phyloP scores from a whole-genome alignment of 2,797 vertebrate genomes.

The Syndactyla subalaris region DNA sequence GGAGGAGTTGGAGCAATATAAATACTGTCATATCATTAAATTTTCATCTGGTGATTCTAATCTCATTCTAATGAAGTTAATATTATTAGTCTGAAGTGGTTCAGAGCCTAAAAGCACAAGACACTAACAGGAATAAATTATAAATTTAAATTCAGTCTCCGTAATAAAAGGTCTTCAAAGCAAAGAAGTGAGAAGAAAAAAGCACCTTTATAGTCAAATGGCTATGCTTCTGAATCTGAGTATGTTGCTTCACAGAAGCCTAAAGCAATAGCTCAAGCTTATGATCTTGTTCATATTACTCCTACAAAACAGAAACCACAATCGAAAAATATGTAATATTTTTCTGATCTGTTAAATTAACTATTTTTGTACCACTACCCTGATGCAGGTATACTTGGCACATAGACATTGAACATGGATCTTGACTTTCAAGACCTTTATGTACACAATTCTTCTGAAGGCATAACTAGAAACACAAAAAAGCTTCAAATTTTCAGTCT shows the following conservation, averaged over 20 bases:
- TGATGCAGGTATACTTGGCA: neutral
- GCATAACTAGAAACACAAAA: neutral
- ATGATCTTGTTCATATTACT: neutral
- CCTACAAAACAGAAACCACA: neutral
- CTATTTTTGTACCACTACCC: neutral
- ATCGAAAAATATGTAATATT: neutral
- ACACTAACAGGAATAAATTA: neutral
- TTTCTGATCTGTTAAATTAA: neutral
- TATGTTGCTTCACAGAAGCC: neutral
- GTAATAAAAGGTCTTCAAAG: neutral
- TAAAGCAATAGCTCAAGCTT: neutral
- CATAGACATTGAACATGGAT: neutral
- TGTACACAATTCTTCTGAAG: neutral
- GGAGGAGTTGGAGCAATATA: neutral
- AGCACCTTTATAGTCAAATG: neutral
- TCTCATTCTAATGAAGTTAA: neutral
- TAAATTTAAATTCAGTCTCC: neutral
- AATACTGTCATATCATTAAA: neutral
- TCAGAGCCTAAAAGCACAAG: neutral
- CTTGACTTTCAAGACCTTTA: neutral
- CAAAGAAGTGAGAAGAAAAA: neutral
- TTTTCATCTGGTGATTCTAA: conserved; percentile 22
- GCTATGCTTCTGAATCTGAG: neutral
- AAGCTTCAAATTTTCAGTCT: neutral
- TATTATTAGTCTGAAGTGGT: neutral